These are phyloP conservation scores for Cathartes aura DNA, from an alignment of 2,113 vertebrate species.

Conservation along the genomic window DNA sequence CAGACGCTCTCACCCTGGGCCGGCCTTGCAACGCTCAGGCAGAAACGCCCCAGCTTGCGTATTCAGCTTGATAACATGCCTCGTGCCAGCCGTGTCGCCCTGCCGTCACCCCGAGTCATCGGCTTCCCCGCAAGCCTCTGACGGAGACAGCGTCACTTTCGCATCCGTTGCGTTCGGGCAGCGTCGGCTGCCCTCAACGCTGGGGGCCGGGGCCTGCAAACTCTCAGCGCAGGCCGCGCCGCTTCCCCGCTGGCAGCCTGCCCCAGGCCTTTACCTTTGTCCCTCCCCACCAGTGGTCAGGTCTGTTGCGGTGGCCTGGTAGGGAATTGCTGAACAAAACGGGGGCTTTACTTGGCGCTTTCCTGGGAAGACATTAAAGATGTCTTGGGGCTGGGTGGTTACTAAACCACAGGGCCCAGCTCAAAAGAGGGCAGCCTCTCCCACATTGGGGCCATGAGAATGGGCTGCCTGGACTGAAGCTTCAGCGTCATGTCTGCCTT, in stretches of 20 bases:
- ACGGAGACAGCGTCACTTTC: not conserved
- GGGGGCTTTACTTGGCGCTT: not conserved
- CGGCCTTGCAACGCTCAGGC: fast-evolving
- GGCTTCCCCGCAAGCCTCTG: not conserved
- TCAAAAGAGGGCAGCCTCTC: not conserved
- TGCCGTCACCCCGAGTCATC: not conserved
- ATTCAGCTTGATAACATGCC: fast-evolving
- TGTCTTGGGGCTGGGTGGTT: not conserved
- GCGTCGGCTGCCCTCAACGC: not conserved
- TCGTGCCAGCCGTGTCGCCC: not conserved
- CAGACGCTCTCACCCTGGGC: not conserved
- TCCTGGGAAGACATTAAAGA: not conserved
- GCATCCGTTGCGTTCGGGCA: fast-evolving
- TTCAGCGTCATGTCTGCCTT: not conserved
- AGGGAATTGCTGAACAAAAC: not conserved
- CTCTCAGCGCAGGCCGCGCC: fast-evolving
- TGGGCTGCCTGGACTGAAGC: not conserved
- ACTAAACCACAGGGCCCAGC: not conserved
- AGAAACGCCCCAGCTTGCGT: not conserved
- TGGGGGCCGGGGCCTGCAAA: not conserved
- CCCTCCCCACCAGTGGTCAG: not conserved
- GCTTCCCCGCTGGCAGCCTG: fast-evolving
- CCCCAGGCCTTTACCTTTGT: not conserved
- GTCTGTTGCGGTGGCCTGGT: not conserved
- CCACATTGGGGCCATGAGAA: not conserved